These are phyloP conservation scores for Dendrocopos noguchii DNA, from an alignment of 2,113 vertebrate genomes.

Conservation along the genomic window DNA sequence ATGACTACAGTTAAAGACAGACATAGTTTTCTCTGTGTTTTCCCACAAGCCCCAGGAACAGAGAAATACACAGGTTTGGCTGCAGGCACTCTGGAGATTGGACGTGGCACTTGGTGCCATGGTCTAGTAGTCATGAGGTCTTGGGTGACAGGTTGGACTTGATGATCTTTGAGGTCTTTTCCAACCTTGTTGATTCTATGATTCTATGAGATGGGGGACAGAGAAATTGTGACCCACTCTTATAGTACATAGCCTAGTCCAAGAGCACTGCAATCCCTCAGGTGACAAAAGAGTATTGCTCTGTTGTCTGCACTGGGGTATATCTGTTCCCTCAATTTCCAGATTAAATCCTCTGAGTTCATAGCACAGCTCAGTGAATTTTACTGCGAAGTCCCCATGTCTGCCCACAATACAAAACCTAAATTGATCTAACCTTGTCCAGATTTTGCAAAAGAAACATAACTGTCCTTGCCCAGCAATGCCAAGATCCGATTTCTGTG, in stretches of 20 bases:
- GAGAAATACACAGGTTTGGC: background rate
- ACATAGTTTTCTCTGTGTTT: background rate
- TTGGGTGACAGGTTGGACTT: no score
- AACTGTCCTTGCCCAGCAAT: background rate
- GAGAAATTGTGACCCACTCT: background rate
- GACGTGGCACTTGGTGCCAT: no score
- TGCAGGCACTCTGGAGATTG: background rate
- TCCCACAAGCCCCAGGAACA: background rate
- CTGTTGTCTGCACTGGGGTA: accelerated
- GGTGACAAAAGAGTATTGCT: accelerated
- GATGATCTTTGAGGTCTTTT: no score
- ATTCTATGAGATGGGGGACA: background rate
- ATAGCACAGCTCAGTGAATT: no score
- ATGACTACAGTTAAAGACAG: background rate
- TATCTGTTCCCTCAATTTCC: background rate
- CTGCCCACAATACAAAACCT: background rate
- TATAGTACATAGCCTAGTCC: accelerated
- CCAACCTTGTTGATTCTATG: no score
- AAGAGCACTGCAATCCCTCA: accelerated
- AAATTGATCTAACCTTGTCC: background rate
- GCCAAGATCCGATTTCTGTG: background rate
- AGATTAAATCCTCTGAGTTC: background rate
- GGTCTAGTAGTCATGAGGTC: no score
- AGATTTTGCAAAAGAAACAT: background rate
- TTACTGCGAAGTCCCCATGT: background rate